A percentile compares a stretch with the other conserved stretches of the same genome.
Conservation (phyloP, 2,113 vertebrate species). For the Marmota monax region DNA sequence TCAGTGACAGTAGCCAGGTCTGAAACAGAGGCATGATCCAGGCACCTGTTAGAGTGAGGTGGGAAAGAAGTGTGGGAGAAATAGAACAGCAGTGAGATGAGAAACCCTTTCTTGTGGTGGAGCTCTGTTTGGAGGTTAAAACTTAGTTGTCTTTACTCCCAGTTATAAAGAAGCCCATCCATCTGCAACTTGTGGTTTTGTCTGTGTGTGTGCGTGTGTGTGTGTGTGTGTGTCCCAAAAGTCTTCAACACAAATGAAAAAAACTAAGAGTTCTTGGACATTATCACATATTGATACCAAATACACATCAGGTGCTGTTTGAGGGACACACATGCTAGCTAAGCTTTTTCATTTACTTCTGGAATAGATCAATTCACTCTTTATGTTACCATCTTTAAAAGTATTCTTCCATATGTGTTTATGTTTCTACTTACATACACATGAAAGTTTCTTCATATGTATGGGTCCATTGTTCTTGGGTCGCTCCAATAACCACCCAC, state of each 20-base stretch:
- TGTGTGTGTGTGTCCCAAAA: neutral
- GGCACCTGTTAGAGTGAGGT: rapidly evolving
- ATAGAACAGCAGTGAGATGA: neutral
- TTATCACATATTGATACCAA: neutral
- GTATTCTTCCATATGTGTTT: neutral
- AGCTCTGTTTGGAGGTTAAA: neutral
- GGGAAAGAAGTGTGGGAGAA: neutral
- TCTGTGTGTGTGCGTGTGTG: no score
- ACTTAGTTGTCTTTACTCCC: neutral
- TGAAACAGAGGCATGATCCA: neutral
- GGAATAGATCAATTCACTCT: neutral
- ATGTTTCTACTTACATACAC: neutral
- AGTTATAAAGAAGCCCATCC: neutral
- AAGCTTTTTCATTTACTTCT: neutral
- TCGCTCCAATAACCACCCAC: neutral
- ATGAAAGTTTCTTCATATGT: constrained; percentile 20
- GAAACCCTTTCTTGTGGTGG: neutral
- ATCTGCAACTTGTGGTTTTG: neutral
- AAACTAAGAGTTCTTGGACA: neutral
- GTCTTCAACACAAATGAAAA: constrained; percentile 21
- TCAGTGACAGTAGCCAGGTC: neutral
- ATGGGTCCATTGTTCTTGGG: neutral
- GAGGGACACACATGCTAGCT: neutral
- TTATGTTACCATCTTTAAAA: neutral
- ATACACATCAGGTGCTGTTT: neutral